Percentiles rank a stretch among this genome's conserved stretches.
These are phyloP conservation scores for Scomber colias DNA, from an alignment of 2,113 vertebrate genomes.

Conservation along the genomic window DNA sequence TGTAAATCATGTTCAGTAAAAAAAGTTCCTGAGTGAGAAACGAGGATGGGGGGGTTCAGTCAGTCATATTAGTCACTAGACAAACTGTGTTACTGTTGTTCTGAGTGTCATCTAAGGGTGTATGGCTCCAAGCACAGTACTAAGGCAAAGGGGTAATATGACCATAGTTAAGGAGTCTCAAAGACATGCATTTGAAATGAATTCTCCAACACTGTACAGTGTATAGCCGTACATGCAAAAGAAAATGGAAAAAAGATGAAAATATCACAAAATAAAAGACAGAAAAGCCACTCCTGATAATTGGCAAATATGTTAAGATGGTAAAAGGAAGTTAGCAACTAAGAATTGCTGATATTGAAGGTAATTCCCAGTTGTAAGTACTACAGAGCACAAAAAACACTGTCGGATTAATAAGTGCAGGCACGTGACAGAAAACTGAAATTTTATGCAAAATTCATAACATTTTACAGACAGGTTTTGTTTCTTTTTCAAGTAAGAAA, in stretches of 20 bases:
- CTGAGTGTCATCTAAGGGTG: neutral
- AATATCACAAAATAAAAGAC: neutral
- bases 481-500: conserved; percentile 50
- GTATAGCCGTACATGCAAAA: conserved; percentile 37
- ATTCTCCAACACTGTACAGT: conserved; percentile 19
- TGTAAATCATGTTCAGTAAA: conserved; percentile 7
- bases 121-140: conserved; percentile 48
- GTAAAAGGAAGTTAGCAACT: conserved; percentile 7
- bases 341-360: neutral
- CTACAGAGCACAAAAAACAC: conserved; percentile 15
- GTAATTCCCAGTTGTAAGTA: neutral
- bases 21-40: conserved; percentile 50
- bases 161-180: conserved; percentile 39
- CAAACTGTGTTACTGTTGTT: conserved; percentile 6
- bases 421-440: conserved; percentile 18
- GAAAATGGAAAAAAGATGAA: neutral
- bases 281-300: neutral
- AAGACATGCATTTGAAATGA: neutral
- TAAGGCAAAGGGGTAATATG: conserved; percentile 59
- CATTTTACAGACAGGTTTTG: neutral
- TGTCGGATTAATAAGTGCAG: conserved; percentile 42
- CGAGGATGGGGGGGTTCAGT: conserved; percentile 4
- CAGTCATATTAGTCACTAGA: conserved; percentile 7
- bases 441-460: neutral
- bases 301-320: conserved; percentile 47